Base-by-base conservation (phyloP, 2,113 vertebrate genomes). In the Spizaetus ornatus region DNA sequence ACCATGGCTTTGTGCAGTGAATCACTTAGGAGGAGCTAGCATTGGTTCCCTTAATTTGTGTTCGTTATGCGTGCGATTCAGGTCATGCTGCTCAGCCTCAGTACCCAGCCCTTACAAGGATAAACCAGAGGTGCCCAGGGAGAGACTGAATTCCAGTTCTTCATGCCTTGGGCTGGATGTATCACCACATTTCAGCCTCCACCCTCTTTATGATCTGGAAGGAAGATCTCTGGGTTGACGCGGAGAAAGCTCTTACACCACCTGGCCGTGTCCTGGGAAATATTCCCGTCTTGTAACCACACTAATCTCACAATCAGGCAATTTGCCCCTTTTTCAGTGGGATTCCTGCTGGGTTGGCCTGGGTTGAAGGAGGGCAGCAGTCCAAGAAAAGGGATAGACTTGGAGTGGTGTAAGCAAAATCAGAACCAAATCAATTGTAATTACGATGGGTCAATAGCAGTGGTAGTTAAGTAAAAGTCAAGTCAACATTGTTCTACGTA, bases 131-230 rank as follows among this genome's bases (percentile, higher is more conserved):
- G 15, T 52, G 22, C 9, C 36, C 59, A 23, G 36, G 22, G 19
- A 61, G 55, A 82, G 26, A 3, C 3, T 43, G 42, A n/a, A 23
- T 48, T 43, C 38, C 48, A 20, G 6, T 56, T 82, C 32, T 77
- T 43, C 84, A 16, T 0, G 1, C n/a, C 40, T 32, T 27, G 40
- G 38, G 11, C 23, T 42, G 40, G 47, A 13, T 8, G 0, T 42
- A 11, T 5, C 77, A 5, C 48, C 48, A 6, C 32, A 17, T 32
- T 32, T 38, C 84, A 43, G 6, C 62, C 42, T 67, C 25, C 20
- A 6, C 25, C 13, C 8, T 21, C 42, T 50, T 56, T 25, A 12
- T 10, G 7, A 18, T 4, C 6, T 43, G 56, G 32, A 56, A 56
- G 23, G 10, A 56, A 20, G n/a, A 32, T 13, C 22, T 3, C 34